Conservation (phyloP, 2,113 vertebrate genomes). For the Antigone vipio region DNA sequence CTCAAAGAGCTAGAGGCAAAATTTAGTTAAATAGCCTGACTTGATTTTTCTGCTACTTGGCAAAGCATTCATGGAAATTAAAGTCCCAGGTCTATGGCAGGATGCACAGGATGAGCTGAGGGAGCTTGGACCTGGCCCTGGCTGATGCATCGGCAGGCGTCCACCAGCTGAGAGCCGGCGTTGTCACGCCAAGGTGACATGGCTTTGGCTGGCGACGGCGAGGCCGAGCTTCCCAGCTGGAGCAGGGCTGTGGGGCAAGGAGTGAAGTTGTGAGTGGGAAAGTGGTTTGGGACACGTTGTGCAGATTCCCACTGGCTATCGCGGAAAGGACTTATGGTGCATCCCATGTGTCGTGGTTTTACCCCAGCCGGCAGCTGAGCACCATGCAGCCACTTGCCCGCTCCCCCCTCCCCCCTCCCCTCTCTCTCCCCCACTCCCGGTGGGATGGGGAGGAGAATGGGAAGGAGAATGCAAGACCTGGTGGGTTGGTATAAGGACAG, state of each 20-base stretch:
- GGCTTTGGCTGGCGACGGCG: fast-evolving
- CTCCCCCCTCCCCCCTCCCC: too few species aligned
- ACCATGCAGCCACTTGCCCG: too few species aligned
- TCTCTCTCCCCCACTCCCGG: too few species aligned
- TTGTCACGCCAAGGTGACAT: fast-evolving
- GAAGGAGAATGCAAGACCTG: too few species aligned
- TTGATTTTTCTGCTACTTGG: background rate
- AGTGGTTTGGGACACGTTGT: background rate
- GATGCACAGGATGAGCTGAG: background rate
- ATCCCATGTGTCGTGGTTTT: background rate
- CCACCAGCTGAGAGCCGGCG: fast-evolving
- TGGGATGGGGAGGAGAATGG: too few species aligned
- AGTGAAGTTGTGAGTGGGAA: background rate
- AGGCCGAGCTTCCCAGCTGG: background rate
- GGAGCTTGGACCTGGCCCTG: background rate
- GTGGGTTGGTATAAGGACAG: too few species aligned
- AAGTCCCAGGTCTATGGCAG: background rate
- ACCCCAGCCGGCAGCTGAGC: too few species aligned
- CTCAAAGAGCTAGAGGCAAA: background rate
- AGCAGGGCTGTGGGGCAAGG: background rate
- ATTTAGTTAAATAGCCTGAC: background rate
- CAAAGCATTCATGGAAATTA: background rate
- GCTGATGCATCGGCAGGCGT: fast-evolving
- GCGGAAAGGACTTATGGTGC: fast-evolving
- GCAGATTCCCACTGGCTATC: background rate